Evolutionary conservation across 2,888 invertebrate species (phyloP).

Genomic region (Tanypteryx hageni): DNA sequence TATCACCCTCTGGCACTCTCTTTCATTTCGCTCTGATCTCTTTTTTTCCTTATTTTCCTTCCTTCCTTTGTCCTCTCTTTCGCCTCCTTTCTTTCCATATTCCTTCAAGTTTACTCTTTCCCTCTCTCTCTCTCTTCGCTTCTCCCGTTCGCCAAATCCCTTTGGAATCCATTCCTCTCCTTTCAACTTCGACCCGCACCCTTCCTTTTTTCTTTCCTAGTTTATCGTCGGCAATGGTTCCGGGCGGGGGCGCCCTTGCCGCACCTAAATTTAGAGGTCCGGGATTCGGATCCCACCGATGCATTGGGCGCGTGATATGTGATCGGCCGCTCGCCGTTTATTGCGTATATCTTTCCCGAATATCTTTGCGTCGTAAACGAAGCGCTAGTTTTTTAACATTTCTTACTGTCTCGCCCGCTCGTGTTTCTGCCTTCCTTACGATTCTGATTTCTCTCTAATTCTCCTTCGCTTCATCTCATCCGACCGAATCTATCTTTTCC

Average conservation of each 20-base stretch:
- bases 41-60: neutral
- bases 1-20: neutral
- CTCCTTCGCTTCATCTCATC: too few species aligned
- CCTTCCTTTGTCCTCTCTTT: neutral
- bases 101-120: neutral
- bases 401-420: too few species aligned
- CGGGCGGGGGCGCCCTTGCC: neutral
- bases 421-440: too few species aligned
- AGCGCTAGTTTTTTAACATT: too few species aligned
- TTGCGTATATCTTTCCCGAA: too few species aligned
- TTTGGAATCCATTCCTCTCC: neutral
- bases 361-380: too few species aligned
- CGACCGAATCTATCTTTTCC: too few species aligned
- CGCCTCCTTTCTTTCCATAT: neutral
- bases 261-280: neutral
- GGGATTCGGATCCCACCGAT: neutral
- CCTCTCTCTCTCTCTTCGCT: neutral
- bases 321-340: neutral
- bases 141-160: neutral
- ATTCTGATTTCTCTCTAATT: too few species aligned
- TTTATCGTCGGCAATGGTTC: neutral
- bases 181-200: neutral
- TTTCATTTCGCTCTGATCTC: neutral
- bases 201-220: conserved; percentile 7
- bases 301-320: neutral